Evolutionary conservation across 1,140 invertebrate species (phyloP).

Genomic region (Araneus ventricosus): DNA sequence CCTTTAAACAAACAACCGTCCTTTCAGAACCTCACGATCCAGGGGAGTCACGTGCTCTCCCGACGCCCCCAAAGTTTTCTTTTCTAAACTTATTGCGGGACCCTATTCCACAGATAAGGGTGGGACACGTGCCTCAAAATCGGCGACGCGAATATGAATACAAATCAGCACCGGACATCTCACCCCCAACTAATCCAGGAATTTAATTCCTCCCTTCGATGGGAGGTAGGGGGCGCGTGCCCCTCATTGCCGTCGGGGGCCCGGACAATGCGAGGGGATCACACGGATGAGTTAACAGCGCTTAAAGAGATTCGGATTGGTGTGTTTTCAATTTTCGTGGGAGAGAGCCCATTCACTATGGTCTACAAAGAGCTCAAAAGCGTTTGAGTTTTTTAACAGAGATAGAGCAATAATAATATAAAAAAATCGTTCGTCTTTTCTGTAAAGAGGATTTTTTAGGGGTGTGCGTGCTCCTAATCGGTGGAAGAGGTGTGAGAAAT

Average conservation of each 20-base stretch:
- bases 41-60: not conserved
- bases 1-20: conserved; percentile 39
- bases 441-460: not conserved
- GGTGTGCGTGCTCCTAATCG: not conserved
- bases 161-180: not conserved
- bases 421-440: not conserved
- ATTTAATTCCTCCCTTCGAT: not conserved
- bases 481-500: not conserved
- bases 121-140: conserved; percentile 13
- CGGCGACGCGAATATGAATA: conserved; percentile 37
- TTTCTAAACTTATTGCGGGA: not conserved
- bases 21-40: not conserved
- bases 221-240: not conserved
- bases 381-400: not conserved
- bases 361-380: not conserved
- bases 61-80: not conserved
- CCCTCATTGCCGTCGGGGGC: not conserved
- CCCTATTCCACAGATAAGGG: not conserved
- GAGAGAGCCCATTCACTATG: too few relatives aligned
- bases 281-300: conserved; percentile 30
- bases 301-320: conserved; percentile 24
- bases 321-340: conserved; percentile 12
- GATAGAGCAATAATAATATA: not conserved
- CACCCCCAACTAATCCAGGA: conserved; percentile 5
- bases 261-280: not conserved